Percentiles rank a stretch among this genome's conserved stretches.
Evolutionary conservation across 2,113 vertebrate genomes (phyloP).

Genomic region (Pseudonaja textilis): DNA sequence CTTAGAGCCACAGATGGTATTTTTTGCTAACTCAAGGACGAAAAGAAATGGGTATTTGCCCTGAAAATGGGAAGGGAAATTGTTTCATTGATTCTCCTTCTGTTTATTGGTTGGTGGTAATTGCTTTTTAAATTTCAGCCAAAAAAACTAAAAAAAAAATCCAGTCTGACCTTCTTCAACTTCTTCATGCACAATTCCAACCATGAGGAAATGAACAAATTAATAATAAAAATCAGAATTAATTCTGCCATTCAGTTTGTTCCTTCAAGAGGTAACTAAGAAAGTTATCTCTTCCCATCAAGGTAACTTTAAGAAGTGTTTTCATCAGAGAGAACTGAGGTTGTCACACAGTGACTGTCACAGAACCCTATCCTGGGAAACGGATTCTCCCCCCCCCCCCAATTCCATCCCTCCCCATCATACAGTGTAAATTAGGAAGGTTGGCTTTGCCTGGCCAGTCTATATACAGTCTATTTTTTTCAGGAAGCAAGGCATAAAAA

Average conservation of each 20-base stretch:
- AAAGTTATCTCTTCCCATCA: not conserved
- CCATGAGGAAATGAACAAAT: not conserved
- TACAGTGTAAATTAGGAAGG: not conserved
- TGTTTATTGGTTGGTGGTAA: not conserved
- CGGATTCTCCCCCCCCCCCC: fast-evolving
- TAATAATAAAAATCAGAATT: not conserved
- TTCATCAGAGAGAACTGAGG: not conserved
- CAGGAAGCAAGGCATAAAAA: not conserved
- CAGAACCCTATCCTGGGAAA: not conserved
- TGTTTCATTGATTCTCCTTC: not conserved
- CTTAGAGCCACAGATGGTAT: not conserved
- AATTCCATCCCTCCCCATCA: not conserved
- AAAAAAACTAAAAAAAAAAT: not conserved
- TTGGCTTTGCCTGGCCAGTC: not conserved
- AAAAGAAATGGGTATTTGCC: not conserved
- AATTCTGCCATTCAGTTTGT: not conserved
- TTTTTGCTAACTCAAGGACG: not conserved
- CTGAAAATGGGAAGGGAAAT: not conserved
- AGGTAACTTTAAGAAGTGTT: not conserved
- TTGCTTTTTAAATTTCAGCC: not conserved
- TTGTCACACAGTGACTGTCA: not conserved
- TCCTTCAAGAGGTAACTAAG: not conserved
- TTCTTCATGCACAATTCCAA: not conserved
- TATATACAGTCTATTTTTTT: not conserved
- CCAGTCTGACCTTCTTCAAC: not conserved